These are phyloP conservation scores for Etheostoma cragini DNA, from an alignment of 2,113 vertebrate genomes.

Conservation along the genomic window DNA sequence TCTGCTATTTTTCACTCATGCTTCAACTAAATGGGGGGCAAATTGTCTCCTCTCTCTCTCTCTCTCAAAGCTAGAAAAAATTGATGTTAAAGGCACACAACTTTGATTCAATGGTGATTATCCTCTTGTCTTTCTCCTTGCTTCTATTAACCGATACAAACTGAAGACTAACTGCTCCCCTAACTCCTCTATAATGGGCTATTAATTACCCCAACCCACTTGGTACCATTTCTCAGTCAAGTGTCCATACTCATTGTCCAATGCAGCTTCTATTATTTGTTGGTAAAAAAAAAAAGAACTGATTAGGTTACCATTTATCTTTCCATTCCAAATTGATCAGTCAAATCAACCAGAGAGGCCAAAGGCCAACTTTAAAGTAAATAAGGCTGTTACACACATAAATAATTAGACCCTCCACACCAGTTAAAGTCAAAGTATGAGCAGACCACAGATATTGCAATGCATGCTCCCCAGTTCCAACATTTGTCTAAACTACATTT, in stretches of 20 bases:
- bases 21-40: constrained; percentile 50
- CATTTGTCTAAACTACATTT: not conserved
- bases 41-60: constrained; percentile 46
- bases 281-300: not conserved
- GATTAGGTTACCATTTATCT: not conserved
- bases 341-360: not conserved
- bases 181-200: constrained; percentile 33
- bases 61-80: constrained; percentile 20
- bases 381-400: no score
- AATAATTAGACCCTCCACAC: no score
- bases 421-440: no score
- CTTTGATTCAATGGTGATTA: constrained; percentile 50
- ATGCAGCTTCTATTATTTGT: not conserved
- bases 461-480: no score
- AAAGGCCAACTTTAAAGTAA: no score
- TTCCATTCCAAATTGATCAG: not conserved
- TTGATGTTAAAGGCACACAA: constrained; percentile 35
- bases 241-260: constrained; percentile 11
- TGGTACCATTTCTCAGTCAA: constrained; percentile 37
- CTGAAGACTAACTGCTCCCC: constrained; percentile 9
- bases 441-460: no score
- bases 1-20: constrained; percentile 50
- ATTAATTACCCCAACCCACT: constrained; percentile 56
- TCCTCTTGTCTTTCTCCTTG: constrained; percentile 15
- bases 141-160: constrained; percentile 25